Base-by-base conservation (phyloP, 30 jellyfish, hydroid and myxozoan species). In the Phacellophora camtschatica region DNA sequence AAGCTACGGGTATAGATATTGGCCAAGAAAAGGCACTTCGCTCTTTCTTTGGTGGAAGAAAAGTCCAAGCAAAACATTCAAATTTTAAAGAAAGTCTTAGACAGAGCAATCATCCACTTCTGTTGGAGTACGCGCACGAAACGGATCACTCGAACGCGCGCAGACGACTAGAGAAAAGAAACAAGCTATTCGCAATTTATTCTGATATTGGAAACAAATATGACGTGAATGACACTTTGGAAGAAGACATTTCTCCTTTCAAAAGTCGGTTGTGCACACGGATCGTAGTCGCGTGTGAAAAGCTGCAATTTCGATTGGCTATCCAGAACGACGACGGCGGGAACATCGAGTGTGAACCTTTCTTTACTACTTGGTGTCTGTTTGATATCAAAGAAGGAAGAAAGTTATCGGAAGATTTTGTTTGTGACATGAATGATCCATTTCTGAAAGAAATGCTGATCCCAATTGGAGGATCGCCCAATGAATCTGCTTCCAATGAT, bases 1-100 rank as follows among this genome's bases (percentile, higher is more conserved):
- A 94, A 75, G 96, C 97, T 13, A 94, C 97, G 25, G 99, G 99
- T 16, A 94, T 94, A 16, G 96, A 94, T 61, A 94, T 94, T 34
- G 99, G 87, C 46, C 99, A 94, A 41, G 97, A 94, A 30, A 94
- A 87, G 81, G 71, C 95, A 23, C 74, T 71, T 6, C 53, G 95
- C 33, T 59, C 84, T 20, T 70, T 86, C 33, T 86, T 86, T 74
- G 87, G 88, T 50, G 96, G 96, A 9, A 66, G 90, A 74, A 67
- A 74, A n/a, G 75, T 72, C 64, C 96, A 82, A n/a, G 87, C 97
- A 55, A 94, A 94, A 56, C 99, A 82, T 23, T 88, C 96, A 24
- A 94, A 94, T 41, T 84, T 94, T 67, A 78, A 95, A 25, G 99
- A 94, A 9, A 94, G 99, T 64, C 83, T 94, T 45, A 85, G 88